Evolutionary conservation across 2,888 invertebrate genomes (phyloP).

Genomic region (Aromia moschata): DNA sequence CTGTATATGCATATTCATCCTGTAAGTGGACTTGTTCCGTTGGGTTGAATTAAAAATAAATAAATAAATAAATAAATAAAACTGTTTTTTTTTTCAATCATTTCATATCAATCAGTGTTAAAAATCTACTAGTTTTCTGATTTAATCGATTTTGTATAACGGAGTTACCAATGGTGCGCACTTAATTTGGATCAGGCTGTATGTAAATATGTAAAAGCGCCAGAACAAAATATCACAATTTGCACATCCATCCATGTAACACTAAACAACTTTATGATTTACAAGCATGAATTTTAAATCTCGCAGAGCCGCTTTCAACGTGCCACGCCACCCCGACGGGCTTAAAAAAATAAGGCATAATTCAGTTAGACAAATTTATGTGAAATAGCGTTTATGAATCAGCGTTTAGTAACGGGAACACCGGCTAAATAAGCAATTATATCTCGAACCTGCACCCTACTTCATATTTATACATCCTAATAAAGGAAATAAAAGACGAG

Average conservation of each 20-base stretch:
- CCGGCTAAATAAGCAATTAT: constrained; percentile 54
- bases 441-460: constrained; percentile 49
- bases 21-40: no score
- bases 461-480: constrained; percentile 59
- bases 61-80: no score
- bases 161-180: no score
- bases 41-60: no score
- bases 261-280: constrained; percentile 10
- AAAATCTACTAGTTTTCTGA: no score
- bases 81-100: no score
- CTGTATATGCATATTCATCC: no score
- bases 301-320: not conserved
- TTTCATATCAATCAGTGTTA: no score
- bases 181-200: no score
- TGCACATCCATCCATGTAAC: not conserved
- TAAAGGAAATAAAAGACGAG: constrained; percentile 60
- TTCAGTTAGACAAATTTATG: constrained; percentile 39
- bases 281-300: constrained; percentile 19
- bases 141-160: no score
- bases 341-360: constrained; percentile 23
- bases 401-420: constrained; percentile 48
- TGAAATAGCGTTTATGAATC: constrained; percentile 44
- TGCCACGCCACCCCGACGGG: not conserved
- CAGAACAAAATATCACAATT: not conserved
- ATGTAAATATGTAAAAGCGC: not conserved